Percentiles rank a stretch among this genome's conserved stretches.
These are phyloP conservation scores for Sarcophaga bullata DNA, from an alignment of 1,140 invertebrate genomes.

Conservation along the genomic window DNA sequence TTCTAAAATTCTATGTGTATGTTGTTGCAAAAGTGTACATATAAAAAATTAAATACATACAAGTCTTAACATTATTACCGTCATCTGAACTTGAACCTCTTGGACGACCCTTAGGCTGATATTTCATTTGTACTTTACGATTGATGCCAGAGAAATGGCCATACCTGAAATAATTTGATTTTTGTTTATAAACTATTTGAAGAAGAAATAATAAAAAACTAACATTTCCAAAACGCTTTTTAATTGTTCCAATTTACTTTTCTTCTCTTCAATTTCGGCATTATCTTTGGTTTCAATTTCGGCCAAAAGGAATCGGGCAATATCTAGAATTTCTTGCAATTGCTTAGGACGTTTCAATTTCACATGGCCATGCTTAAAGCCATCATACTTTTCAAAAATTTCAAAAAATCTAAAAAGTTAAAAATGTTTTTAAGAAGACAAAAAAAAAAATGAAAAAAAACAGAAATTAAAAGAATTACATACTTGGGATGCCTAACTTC, in stretches of 20 bases:
- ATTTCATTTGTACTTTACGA: slow-evolving; percentile 99
- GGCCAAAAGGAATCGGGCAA: slow-evolving; percentile 85
- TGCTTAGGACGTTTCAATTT: slow-evolving; percentile 98
- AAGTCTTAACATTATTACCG: slow-evolving; percentile 73
- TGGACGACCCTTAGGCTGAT: slow-evolving; percentile 94
- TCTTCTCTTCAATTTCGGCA: slow-evolving; percentile 95
- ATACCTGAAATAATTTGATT: slow-evolving; percentile 77
- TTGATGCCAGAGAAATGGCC: slow-evolving; percentile 99
- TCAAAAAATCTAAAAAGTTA: slow-evolving; percentile 87
- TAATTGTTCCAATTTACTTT: slow-evolving; percentile 96
- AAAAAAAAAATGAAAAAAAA: not conserved
- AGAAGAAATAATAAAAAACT: slow-evolving; percentile 52
- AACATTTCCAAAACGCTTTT: slow-evolving; percentile 99
- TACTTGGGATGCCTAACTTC: slow-evolving; percentile 98
- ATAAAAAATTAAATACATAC: slow-evolving; percentile 47
- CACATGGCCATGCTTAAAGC: slow-evolving; percentile 93
- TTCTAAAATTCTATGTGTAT: not conserved
- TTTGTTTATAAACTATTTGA: not conserved
- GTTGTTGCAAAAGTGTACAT: slow-evolving; percentile 20
- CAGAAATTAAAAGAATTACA: slow-evolving; percentile 50
- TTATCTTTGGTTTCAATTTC: slow-evolving; percentile 89
- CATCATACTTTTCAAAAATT: slow-evolving; percentile 98
- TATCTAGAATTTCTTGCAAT: slow-evolving; percentile 96
- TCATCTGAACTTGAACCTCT: slow-evolving; percentile 94
- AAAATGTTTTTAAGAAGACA: too few relatives aligned